Evolutionary conservation across 92 coral and sea anemone genomes (phyloP).

Genomic region (Zoanthus sansibaricus): DNA sequence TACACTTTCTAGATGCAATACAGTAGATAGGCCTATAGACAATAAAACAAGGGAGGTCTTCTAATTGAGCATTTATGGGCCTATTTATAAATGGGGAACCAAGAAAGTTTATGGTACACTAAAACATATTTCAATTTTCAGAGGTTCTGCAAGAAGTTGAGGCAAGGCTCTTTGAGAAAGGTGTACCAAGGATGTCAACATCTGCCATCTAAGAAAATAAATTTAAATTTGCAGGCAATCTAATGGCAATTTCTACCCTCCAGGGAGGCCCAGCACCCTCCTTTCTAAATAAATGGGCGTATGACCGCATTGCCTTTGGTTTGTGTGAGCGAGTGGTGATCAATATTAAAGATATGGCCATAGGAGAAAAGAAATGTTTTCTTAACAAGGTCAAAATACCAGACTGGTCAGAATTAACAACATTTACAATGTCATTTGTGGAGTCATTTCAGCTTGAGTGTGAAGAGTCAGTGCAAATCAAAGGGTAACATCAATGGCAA

Average conservation of each 20-base stretch:
- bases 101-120: not conserved
- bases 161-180: constrained; percentile 53
- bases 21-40: constrained; percentile 9
- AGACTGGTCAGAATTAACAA: constrained; percentile 2
- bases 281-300: constrained; percentile 62
- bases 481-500: not conserved
- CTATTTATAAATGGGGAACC: not conserved
- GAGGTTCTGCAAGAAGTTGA: constrained; percentile 57
- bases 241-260: constrained; percentile 66
- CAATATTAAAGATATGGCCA: constrained; percentile 32
- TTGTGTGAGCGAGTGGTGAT: constrained; percentile 53
- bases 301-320: constrained; percentile 55
- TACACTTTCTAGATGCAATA: constrained; percentile 15
- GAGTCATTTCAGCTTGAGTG: not conserved
- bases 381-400: constrained; percentile 50
- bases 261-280: constrained; percentile 70
- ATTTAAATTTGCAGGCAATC: constrained; percentile 59
- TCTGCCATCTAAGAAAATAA: constrained; percentile 68
- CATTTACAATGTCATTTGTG: constrained; percentile 6
- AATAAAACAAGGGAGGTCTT: not conserved
- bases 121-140: constrained; percentile 21
- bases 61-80: not conserved
- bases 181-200: constrained; percentile 54
- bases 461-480: not conserved
- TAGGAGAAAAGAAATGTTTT: constrained; percentile 42